Conservation (phyloP, 2,888 invertebrate genomes). For the Ganaspis brasiliensis region DNA sequence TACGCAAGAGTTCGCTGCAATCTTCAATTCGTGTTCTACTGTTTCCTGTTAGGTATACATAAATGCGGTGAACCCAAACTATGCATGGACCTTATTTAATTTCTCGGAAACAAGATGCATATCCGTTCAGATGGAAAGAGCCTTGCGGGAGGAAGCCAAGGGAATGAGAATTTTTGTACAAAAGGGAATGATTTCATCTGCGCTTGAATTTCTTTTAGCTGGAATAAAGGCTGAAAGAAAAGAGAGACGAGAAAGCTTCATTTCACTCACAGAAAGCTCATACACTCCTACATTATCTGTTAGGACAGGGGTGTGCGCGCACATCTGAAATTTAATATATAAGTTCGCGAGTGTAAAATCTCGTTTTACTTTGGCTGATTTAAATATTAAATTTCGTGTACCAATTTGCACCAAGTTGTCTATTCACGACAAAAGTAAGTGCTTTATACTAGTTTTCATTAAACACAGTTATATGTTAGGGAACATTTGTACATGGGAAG, state of each 20-base stretch:
- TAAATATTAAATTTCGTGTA: background rate
- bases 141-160: background rate
- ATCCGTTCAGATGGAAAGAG: background rate
- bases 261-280: background rate
- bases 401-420: background rate
- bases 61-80: conserved; percentile 21
- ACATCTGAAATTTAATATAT: conserved; percentile 15
- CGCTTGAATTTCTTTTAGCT: background rate
- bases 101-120: background rate
- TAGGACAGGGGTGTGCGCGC: background rate
- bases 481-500: too few relatives aligned
- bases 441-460: background rate
- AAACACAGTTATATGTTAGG: too few relatives aligned
- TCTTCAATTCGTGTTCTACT: conserved; percentile 11
- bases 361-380: conserved; percentile 13
- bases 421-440: background rate
- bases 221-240: background rate
- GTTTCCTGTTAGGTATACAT: background rate
- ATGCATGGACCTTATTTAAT: conserved; percentile 3
- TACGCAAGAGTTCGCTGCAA: conserved; percentile 21
- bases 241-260: background rate
- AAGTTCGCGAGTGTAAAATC: background rate
- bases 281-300: conserved; percentile 1
- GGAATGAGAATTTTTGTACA: conserved; percentile 3
- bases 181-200: conserved; percentile 32